Conservation (phyloP, 1,140 invertebrate species). For the Drosophila sp. region DNA sequence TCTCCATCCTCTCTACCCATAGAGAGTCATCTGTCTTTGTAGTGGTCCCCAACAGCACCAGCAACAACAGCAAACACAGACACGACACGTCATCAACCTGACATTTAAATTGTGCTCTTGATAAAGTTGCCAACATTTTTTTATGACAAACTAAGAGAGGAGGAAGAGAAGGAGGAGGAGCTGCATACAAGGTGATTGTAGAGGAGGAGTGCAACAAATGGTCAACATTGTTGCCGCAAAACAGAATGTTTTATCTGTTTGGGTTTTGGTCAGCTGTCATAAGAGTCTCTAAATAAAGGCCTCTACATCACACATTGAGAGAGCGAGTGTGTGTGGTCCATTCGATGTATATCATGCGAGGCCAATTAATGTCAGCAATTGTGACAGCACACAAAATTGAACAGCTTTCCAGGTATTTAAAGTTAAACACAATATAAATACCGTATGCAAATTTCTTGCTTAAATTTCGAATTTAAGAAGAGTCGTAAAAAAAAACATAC, state of each 20-base stretch:
- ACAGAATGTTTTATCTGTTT: slow-evolving; percentile 35
- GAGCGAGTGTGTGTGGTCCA: slow-evolving; percentile 47
- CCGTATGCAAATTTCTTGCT: slow-evolving; percentile 20
- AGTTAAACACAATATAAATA: neutral
- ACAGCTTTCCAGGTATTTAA: neutral
- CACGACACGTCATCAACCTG: slow-evolving; percentile 73
- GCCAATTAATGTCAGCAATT: slow-evolving; percentile 67
- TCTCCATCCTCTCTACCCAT: no score
- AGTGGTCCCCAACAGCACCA: slow-evolving; percentile 37
- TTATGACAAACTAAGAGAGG: slow-evolving; percentile 26
- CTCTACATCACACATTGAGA: neutral
- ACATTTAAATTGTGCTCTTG: slow-evolving; percentile 79
- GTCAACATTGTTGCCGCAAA: slow-evolving; percentile 46
- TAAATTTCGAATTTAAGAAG: slow-evolving; percentile 14
- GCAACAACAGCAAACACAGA: slow-evolving; percentile 44
- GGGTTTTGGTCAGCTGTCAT: slow-evolving; percentile 53
- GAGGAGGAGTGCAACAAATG: neutral
- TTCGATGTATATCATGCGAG: slow-evolving; percentile 55
- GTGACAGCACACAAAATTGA: slow-evolving; percentile 43
- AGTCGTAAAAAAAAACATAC: slow-evolving; percentile 17
- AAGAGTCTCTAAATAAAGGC: slow-evolving; percentile 34
- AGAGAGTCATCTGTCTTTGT: slow-evolving; percentile 32
- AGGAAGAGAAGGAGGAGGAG: neutral
- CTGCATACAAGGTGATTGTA: no score
- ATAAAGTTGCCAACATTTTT: slow-evolving; percentile 77